Evolutionary conservation across 2,888 invertebrate genomes (phyloP).

Genomic region (Caenorhabditis wallacei): DNA sequence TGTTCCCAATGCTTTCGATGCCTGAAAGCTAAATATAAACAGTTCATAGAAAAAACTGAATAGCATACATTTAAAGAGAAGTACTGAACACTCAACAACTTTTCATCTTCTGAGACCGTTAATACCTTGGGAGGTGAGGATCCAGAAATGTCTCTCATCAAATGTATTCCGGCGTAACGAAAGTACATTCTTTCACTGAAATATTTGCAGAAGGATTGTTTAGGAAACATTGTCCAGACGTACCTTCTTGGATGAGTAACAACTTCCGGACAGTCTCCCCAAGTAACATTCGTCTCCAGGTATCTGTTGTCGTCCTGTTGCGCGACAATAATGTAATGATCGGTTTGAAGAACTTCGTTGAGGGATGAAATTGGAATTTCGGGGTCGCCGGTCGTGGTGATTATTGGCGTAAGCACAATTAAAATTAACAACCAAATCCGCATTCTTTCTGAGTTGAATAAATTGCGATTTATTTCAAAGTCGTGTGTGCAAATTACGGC

Average conservation of each 20-base stretch:
- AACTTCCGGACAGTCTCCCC: constrained; percentile 1
- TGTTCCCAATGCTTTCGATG: too few relatives aligned
- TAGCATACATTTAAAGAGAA: neutral
- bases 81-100: neutral
- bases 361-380: neutral
- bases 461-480: neutral
- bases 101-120: neutral
- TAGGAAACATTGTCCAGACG: neutral
- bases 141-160: neutral
- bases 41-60: neutral
- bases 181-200: neutral
- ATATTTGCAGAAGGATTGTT: neutral
- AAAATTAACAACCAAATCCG: neutral
- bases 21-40: neutral
- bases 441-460: constrained; percentile 14
- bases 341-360: constrained; percentile 20
- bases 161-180: neutral
- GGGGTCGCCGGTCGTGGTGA: neutral
- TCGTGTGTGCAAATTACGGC: neutral
- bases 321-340: constrained; percentile 17
- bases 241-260: neutral
- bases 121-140: neutral
- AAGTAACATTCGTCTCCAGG: neutral
- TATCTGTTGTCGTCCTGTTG: constrained; percentile 2
- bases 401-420: neutral